Base-by-base conservation (phyloP, 2,113 vertebrate genomes). In the Planiliza haematocheilus region DNA sequence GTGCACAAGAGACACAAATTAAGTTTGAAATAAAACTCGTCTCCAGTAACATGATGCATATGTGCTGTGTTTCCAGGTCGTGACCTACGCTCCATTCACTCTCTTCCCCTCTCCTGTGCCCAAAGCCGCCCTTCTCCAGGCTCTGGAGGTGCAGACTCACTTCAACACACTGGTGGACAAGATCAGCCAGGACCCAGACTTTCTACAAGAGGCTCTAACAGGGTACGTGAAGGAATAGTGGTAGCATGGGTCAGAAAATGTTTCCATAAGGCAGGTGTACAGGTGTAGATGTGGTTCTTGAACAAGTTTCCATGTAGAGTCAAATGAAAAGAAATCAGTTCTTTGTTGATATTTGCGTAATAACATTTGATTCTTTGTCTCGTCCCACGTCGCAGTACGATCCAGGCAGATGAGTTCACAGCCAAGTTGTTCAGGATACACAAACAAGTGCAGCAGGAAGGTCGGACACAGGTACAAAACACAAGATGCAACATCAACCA, bases 101-200 rank as follows among this genome's bases (percentile, higher is more conserved):
- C 92, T 99, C 63, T 94, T 99, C 48, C 97, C 97, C 0, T 95
- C 97, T 0, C 83, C 88, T 0, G 94, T 99, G 16, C 95, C 97
- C 0, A 74, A 37, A 20, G 70, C 53, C 11, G 80, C 95, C 16
- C 95, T 96, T 82, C 85, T 93, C 1, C 94, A 98, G 89, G 96
- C 96, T 0, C 91, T 96, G 0, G 89, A 91, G 2, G 95, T 97
- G 13, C 96, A 98, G 82, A 94, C 87, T 30, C 95, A 96, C 65
- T 98, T 94, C 82, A 99, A 99, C 73, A 82, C 91, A 4, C 90
- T 99, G 50, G 93, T 98, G 82, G 97, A 99, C 90, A 89, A 86
- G n/a, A 93, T 99, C 81, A 97, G 96, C 81, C 96, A 93, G 81
- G 93, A 96, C 20, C 6, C 85, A 9, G 84, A 87, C 56, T 99